Evolutionary conservation across 2,113 vertebrate species (phyloP).

Genomic region (Scolopax mira): DNA sequence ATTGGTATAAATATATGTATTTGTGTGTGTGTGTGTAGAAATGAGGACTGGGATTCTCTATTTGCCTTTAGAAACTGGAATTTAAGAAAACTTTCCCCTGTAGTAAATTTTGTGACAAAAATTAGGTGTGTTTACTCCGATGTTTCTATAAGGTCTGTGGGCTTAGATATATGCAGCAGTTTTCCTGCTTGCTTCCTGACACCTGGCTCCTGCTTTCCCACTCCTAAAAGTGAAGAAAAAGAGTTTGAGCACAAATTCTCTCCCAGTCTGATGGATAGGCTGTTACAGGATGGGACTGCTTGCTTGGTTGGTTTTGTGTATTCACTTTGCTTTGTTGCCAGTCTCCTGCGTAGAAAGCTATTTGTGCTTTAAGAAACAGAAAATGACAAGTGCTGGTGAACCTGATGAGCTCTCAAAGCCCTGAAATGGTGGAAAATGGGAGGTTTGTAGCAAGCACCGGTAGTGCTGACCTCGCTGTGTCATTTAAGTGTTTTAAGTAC

Average conservation of each 20-base stretch:
- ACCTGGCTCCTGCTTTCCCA: background rate
- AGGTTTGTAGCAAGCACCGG: rapidly evolving
- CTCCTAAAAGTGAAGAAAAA: background rate
- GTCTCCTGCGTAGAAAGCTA: background rate
- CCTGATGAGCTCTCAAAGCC: background rate
- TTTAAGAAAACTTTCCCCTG: background rate
- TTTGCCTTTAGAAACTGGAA: background rate
- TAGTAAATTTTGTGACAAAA: background rate
- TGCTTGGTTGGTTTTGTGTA: conserved; percentile 8
- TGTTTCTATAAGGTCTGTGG: background rate
- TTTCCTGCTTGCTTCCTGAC: background rate
- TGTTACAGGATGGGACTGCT: background rate
- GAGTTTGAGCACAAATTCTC: background rate
- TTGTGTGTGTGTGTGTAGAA: background rate
- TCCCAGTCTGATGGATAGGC: background rate
- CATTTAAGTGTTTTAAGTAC: background rate
- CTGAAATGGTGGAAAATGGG: background rate
- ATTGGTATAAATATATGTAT: background rate
- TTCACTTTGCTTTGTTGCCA: background rate
- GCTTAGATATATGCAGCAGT: background rate
- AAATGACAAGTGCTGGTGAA: background rate
- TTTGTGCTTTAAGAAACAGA: conserved; percentile 20
- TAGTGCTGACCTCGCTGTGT: background rate
- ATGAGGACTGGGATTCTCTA: background rate
- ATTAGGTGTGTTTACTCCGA: background rate